Evolutionary conservation across 1,140 invertebrate genomes (phyloP), one percentile per base, ranked within the genome.

Genomic region (Cardiocondyla obscurior): DNA sequence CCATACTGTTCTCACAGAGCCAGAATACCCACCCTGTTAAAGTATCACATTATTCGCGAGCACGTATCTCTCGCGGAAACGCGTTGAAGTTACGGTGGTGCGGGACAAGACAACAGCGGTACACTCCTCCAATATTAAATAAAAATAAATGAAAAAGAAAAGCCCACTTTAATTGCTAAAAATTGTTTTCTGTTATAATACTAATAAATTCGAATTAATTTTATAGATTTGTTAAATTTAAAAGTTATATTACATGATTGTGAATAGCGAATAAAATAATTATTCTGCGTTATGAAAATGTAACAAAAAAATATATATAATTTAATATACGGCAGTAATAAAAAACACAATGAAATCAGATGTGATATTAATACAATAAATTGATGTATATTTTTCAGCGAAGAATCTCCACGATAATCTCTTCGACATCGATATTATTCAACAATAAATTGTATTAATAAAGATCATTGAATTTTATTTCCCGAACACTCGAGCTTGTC

Each of bases 1-100:
- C 93, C 92, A 0, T 92, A 91, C 72, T 94, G 94, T 83, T 83
- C 85, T 62, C 91, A 94, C 62, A 88, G 88, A 53, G 90, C 92
- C 6, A 89, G 92, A 57, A 90, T 92, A 53, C 83, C 88, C 22
- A 92, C 90, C 1, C 58, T 92, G 7, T 55, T 93, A 0, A 92
- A 91, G 33, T 92, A 93, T 57, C 92, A 93, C 51, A 85, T 92
- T 2, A 19, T 25, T 0, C 82, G 83, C 12, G 83, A 87, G 19
- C 86, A 88, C 39, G 0, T 25, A 6, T n/a, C 12, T 0, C 10
- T 22, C 22, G 28, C 7, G 16, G 39, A 70, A 28, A 53, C 28
- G 14, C n/a, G 19, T 55, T 74, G 57, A 81, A 44, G 7, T 14
- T 28, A 30, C 10, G 42, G 6, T 44, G n/a, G n/a, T n/a, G n/a